Evolutionary conservation across 92 coral and sea anemone species (phyloP).

Genomic region (Siderastrea siderea): DNA sequence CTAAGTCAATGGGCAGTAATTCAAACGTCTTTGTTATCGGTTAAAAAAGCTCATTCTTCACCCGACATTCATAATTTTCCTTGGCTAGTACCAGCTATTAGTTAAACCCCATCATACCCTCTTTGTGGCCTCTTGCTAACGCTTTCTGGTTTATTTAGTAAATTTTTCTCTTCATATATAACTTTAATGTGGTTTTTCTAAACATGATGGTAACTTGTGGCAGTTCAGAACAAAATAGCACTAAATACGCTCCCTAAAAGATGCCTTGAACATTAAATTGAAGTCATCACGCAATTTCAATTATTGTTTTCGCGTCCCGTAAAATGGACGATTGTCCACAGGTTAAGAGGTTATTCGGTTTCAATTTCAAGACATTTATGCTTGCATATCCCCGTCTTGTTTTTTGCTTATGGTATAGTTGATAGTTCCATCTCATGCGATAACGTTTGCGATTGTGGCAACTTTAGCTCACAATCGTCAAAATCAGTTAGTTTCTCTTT

Average conservation of each 20-base stretch:
- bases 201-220: too few species aligned
- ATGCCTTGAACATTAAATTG: background rate
- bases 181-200: too few species aligned
- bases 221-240: background rate
- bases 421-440: background rate
- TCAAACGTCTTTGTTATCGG: too few species aligned
- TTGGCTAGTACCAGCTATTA: too few species aligned
- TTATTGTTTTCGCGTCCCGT: background rate
- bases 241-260: background rate
- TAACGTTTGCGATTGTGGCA: background rate
- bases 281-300: constrained; percentile 23
- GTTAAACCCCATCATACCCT: too few species aligned
- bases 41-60: too few species aligned
- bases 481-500: background rate
- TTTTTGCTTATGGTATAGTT: background rate
- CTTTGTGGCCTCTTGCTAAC: too few species aligned
- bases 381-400: background rate
- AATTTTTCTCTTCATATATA: too few species aligned
- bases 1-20: too few species aligned
- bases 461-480: background rate
- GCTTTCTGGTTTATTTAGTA: too few species aligned
- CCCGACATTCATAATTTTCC: too few species aligned
- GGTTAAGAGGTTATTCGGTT: constrained; percentile 48
- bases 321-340: constrained; percentile 16
- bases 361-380: constrained; percentile 23